phyloP scores from a whole-genome alignment of 1,140 invertebrate species.

The Megalopta genalis region DNA sequence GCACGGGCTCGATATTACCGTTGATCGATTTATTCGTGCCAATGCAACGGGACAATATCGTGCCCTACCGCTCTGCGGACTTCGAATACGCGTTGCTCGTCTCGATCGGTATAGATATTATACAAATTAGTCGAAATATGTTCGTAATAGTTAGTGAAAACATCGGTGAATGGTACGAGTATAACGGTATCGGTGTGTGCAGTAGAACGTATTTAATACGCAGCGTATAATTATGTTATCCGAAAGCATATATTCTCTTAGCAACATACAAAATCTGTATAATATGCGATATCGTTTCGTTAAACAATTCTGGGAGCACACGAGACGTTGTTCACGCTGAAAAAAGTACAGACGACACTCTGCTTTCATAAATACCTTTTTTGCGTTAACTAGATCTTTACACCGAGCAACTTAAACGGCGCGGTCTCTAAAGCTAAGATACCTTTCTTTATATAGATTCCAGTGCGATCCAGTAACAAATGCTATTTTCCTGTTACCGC shows the following conservation, averaged over 20 bases:
- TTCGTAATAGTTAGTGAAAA: not conserved
- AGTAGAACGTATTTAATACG: not conserved
- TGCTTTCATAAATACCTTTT: not conserved
- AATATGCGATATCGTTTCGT: not conserved
- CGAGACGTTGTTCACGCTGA: conserved; percentile 3
- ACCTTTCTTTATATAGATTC: conserved; percentile 25
- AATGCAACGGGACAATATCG: not conserved
- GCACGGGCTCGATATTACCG: not conserved
- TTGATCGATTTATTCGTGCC: not conserved
- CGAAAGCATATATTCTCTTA: conserved; percentile 18
- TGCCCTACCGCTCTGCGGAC: not conserved
- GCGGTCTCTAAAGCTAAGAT: conserved; percentile 3
- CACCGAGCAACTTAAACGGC: conserved; percentile 18
- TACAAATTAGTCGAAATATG: not conserved
- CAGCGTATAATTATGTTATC: conserved; percentile 17
- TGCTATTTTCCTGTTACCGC: not conserved
- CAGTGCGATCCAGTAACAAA: conserved; percentile 32
- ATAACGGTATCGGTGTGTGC: not conserved
- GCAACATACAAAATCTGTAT: conserved; percentile 49
- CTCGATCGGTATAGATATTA: not conserved
- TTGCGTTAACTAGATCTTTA: conserved; percentile 30
- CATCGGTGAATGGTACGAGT: not conserved
- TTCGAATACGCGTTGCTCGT: not conserved
- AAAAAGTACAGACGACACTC: not conserved
- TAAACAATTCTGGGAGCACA: conserved; percentile 31